phyloP scores from a whole-genome alignment of 2,113 vertebrate species.

The Nanorana parkeri region DNA sequence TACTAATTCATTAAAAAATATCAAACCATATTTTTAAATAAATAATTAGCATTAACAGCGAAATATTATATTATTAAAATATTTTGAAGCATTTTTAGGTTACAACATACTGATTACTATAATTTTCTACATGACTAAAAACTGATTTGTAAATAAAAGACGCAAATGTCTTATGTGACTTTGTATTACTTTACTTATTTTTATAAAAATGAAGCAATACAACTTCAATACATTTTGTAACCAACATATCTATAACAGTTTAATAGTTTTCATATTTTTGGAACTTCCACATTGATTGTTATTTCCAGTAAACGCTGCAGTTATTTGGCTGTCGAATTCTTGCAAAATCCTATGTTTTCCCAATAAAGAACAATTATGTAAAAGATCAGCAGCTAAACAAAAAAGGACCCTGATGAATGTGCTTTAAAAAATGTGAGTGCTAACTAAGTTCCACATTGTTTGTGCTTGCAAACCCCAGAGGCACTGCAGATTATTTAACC shows the following conservation, averaged over 20 bases:
- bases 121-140: too few species aligned
- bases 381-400: slow-evolving; percentile 33
- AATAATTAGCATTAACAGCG: too few species aligned
- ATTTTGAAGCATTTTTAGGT: too few species aligned
- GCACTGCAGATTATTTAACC: slow-evolving; percentile 57
- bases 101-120: too few species aligned
- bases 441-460: slow-evolving; percentile 56
- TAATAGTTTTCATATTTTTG: slow-evolving; percentile 1
- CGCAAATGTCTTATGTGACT: too few species aligned
- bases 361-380: slow-evolving; percentile 26
- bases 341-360: slow-evolving; percentile 31
- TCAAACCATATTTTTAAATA: too few species aligned
- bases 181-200: background rate
- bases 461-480: slow-evolving; percentile 52
- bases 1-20: too few species aligned
- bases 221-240: too few species aligned
- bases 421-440: slow-evolving; percentile 49
- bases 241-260: background rate
- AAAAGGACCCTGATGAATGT: slow-evolving; percentile 44
- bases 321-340: slow-evolving; percentile 9
- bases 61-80: too few species aligned
- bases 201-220: too few species aligned
- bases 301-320: background rate
- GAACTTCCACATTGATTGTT: background rate
- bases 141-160: too few species aligned